phyloP scores from a whole-genome alignment of 2,888 invertebrate species.

The Tanaodytes sp. region DNA sequence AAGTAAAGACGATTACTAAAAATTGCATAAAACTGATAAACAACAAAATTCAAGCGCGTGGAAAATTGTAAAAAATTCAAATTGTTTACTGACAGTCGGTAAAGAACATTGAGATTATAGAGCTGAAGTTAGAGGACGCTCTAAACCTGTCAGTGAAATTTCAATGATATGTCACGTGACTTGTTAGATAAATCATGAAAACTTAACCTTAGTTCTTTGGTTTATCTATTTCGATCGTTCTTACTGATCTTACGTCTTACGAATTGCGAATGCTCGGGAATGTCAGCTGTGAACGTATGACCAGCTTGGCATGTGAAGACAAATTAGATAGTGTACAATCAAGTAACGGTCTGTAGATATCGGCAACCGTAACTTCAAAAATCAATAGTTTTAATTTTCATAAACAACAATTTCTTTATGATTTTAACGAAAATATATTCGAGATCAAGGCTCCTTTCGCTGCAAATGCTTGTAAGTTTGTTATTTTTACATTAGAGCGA shows the following conservation, averaged over 20 bases:
- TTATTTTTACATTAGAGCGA: no score
- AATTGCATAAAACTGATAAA: no score
- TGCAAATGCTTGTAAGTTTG: constrained; percentile 47
- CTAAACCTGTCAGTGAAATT: not conserved
- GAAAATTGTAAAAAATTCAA: no score
- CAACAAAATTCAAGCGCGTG: no score
- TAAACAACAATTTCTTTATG: constrained; percentile 38
- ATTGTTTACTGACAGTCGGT: no score
- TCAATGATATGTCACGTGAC: constrained; percentile 22
- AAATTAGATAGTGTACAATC: constrained; percentile 28
- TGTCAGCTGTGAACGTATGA: no score
- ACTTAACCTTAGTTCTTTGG: constrained; percentile 31
- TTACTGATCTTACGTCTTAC: no score
- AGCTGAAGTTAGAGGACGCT: no score
- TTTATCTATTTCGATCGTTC: constrained; percentile 9
- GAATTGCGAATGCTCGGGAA: no score
- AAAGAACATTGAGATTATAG: no score
- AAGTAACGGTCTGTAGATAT: constrained; percentile 6
- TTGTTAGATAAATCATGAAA: not conserved
- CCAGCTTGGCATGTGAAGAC: not conserved
- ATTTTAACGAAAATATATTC: constrained; percentile 39
- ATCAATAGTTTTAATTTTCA: not conserved
- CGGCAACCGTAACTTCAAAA: not conserved
- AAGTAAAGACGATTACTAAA: no score
- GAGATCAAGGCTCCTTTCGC: constrained; percentile 46